Conservation (phyloP, 2,888 invertebrate genomes). For the Caenorhabditis angaria region DNA sequence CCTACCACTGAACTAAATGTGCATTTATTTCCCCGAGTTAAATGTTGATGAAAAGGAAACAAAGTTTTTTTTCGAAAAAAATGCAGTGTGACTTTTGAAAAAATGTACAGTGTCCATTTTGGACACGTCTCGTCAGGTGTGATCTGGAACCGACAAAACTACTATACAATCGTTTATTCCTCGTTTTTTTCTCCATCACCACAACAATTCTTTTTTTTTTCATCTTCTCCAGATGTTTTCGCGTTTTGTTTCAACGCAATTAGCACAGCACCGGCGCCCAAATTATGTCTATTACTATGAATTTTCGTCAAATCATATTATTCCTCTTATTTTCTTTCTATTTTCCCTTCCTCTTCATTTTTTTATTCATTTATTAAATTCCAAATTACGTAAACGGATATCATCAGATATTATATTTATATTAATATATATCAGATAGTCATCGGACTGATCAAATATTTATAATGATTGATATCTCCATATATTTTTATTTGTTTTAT, state of each 20-base stretch:
- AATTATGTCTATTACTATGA: not conserved
- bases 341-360: not conserved
- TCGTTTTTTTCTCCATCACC: not conserved
- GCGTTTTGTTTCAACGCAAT: constrained; percentile 3
- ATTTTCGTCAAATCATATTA: no score
- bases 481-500: not conserved
- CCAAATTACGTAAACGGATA: no score
- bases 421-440: no score
- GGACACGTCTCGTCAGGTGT: no score
- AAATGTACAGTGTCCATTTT: no score
- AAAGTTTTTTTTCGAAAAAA: no score
- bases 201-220: not conserved
- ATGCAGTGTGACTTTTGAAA: no score
- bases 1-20: no score
- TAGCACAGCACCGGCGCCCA: not conserved
- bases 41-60: no score
- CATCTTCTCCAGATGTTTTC: not conserved
- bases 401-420: no score
- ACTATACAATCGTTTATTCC: constrained; percentile 1
- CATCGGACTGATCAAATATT: constrained; percentile 4
- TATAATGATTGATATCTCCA: not conserved
- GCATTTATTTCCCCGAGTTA: no score
- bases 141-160: not conserved
- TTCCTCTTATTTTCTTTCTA: not conserved
- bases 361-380: not conserved